Base-by-base conservation (phyloP, 2,797 vertebrate genomes). In the Pangasius krempfi region DNA sequence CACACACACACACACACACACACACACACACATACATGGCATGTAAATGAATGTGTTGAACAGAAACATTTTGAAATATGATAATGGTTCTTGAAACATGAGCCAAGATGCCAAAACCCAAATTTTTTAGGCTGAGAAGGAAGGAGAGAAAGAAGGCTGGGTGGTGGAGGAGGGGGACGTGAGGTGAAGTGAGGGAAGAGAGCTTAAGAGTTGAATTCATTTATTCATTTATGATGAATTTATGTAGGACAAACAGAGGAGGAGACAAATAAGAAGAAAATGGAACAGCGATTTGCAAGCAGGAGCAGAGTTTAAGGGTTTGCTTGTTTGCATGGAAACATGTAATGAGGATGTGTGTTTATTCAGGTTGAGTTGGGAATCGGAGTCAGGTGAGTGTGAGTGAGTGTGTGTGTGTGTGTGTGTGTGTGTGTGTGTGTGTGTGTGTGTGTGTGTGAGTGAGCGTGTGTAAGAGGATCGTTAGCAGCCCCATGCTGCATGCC, bases 81-180 rank as follows among this genome's bases (percentile, higher is more conserved):
- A 91, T 89, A 90, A 89, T 6, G 85, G 79, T 86, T 92, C 90
- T 88, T 86, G 50, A 84, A 60, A 89, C 50, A 89, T 87, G 87
- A 37, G 89, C 88, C 89, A 89, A 85, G 79, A 37, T 70, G 86
- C 88, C n/a, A 76, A 33, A 56, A 44, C 88, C 92, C 86, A 91
- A 91, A 91, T 93, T 93, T 89, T 91, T 89, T 62, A 52, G 64
- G 22, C 79, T 30, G 64, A 50, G 52, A 84, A 60, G 13, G 27
- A 91, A 56, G 62, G 27, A 72, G 33, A 50, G 78, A 91, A 62
- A 75, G 78, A 89, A 89, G 79, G 9, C 13, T 70, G 58, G 30
- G 37, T 7, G 58, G 4, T 37, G 5, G 22, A 4, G 22, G 6
- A 2, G 76, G 58, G 54, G 18, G 33, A 2, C 2, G 14, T 85